Evolutionary conservation across 1,140 invertebrate species (phyloP).

Genomic region (Bombus pascuorum): DNA sequence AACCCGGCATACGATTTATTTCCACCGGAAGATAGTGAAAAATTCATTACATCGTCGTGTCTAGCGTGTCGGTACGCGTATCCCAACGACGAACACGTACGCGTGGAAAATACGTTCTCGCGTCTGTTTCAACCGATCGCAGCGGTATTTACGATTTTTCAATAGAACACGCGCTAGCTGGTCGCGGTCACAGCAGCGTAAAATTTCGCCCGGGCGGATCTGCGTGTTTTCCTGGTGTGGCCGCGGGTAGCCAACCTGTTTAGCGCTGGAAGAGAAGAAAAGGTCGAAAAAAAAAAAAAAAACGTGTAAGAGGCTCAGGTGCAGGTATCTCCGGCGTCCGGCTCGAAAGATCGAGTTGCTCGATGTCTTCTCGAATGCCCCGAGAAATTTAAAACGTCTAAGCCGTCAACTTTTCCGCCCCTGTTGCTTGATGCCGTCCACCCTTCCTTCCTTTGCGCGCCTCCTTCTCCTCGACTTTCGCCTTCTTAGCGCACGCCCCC

Average conservation of each 20-base stretch:
- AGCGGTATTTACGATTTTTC: neutral
- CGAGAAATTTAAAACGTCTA: conserved; percentile 80
- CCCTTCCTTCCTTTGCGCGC: neutral
- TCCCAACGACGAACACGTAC: too few species aligned
- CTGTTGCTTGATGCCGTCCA: conserved; percentile 51
- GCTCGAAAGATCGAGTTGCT: conserved; percentile 81
- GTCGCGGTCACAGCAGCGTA: neutral
- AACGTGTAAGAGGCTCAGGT: conserved; percentile 79
- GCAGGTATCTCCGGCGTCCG: conserved; percentile 79
- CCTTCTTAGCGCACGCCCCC: neutral
- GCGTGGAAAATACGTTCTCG: too few species aligned
- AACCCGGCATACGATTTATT: conserved; percentile 56
- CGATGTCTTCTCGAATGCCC: conserved; percentile 79
- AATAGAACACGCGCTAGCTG: neutral
- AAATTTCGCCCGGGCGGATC: conserved; percentile 44
- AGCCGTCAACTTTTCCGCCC: conserved; percentile 77
- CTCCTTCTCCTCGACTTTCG: neutral
- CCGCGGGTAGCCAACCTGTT: conserved; percentile 54
- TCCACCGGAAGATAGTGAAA: conserved; percentile 37
- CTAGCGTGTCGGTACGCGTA: too few species aligned
- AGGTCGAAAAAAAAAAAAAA: conserved; percentile 30
- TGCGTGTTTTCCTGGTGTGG: neutral
- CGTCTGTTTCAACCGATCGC: too few species aligned
- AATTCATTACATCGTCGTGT: conserved; percentile 16
- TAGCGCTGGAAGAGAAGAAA: conserved; percentile 24